Base-by-base conservation (phyloP, 2,888 invertebrate genomes). In the Elaeidobius kamerunicus region DNA sequence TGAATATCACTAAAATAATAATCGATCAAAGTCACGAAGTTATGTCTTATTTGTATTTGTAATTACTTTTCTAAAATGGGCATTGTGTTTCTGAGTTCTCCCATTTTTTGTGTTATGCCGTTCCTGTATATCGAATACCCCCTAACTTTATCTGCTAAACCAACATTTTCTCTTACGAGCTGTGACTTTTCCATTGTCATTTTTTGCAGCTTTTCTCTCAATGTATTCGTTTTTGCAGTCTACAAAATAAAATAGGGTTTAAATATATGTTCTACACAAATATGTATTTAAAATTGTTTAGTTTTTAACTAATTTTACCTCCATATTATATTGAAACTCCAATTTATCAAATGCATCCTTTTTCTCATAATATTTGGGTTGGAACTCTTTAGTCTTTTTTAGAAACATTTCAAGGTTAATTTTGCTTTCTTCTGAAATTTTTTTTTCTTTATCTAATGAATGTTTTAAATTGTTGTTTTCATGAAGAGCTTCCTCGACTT, bases 61-160 rank as follows among this genome's bases (percentile, higher is more conserved):
- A 45, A 53, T 56, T 51, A 61, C 61, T 53, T 48, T 30, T 51
- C 54, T 9, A 62, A 19, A 40, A 61, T 52, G 20, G 23, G 48
- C 19, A 66, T 60, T n/a, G 56, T 45, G 12, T 35, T 55, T 51
- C 62, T 63, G 16, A 65, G 53, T 49, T 62, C 60, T 11, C 27
- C 50, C 19, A 65, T 54, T 38, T 62, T 56, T 38, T 63, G 59
- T 6, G 61, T 43, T 15, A 67, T 55, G 23, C 64, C 61, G 17
- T 61, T 65, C 18, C 61, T 61, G 49, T 61, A 64, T 17, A 56
- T 46, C 3, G 41, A 39, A 44, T 61, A 62, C 32, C 63, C 62
- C n/a, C 54, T 57, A 32, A 62, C 62, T 47, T 66, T 64, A 2
- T 61, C 59, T 52, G 64, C 62, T 2, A 67, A 53, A 41, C 61